Evolutionary conservation across 1,140 invertebrate genomes (phyloP), one percentile per base, ranked within the genome.

Genomic region (Sitobion miscanthi): DNA sequence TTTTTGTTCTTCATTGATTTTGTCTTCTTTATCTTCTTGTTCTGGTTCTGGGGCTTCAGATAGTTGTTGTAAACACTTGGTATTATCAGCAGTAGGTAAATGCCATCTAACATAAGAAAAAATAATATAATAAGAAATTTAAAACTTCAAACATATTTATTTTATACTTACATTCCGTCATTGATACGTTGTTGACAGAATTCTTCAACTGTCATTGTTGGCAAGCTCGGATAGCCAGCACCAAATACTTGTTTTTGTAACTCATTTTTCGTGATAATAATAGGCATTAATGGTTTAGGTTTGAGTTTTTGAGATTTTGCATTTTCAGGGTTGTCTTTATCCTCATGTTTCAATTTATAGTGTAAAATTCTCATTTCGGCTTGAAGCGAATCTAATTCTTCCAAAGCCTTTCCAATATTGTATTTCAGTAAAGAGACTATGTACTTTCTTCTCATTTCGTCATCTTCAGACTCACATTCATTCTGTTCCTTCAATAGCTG

Each of bases 211-310:
- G 98, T 98, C 95, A 99, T 96, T 2, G 98, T 97, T 1, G 99
- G 99, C 93, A 99, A 95, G 95, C 98, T 97, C 1, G 99, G 99
- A 96, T 99, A 99, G 0, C 99, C 99, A 77, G 97, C 95, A 17
- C 99, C 99, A 96, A 97, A 99, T 6, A 99, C 98, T 94, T 98
- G 96, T 95, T 99, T 99, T 95, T 99, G 98, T 1, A 98, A 94
- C 69, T 96, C 97, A 95, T 99, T 97, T 94, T 97, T 97, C 0
- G 99, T 99, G 52, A 99, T 98, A 90, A 99, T 99, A 94, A 99
- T 98, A 1, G 99, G 98, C 95, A 97, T 97, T n/a, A 98, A 95
- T 11, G 97, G 96, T 93, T 94, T 94, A 93, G 23, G 93, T 94
- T 49, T 93, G 88, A 94, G 87, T 93, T 88, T 94, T 94, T 62